Evolutionary conservation across 2,888 invertebrate genomes (phyloP).

Genomic region (Pristionchus entomophagus): DNA sequence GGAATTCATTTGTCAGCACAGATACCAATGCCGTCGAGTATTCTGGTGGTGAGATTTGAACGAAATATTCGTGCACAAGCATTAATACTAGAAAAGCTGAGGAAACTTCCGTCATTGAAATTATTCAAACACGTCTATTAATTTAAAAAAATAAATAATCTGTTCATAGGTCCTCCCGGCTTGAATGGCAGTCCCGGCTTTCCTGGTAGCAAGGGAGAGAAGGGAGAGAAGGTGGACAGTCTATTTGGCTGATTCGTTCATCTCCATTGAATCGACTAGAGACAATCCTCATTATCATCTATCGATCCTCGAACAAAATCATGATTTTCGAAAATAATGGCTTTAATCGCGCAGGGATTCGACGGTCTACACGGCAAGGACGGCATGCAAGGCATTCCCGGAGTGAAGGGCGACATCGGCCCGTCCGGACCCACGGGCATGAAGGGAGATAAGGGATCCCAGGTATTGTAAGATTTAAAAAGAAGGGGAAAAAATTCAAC

Average conservation of each 20-base stretch:
- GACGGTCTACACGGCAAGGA: slow-evolving; percentile 59
- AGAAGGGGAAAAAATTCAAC: too few species aligned
- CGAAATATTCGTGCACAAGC: too few species aligned
- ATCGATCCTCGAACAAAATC: too few species aligned
- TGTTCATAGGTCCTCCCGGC: slow-evolving; percentile 60
- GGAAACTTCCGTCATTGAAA: too few species aligned
- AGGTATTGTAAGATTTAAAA: slow-evolving; percentile 51
- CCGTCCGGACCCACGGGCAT: slow-evolving; percentile 67
- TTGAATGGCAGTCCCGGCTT: slow-evolving; percentile 66
- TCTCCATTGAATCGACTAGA: too few species aligned
- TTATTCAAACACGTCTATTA: too few species aligned
- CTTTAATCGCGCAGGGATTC: slow-evolving; percentile 15
- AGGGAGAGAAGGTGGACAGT: slow-evolving; percentile 56
- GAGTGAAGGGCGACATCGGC: slow-evolving; percentile 66
- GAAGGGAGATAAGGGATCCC: slow-evolving; percentile 68
- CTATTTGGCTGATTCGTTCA: background rate
- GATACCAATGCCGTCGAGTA: too few species aligned
- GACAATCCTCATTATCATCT: too few species aligned
- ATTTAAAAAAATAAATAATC: too few species aligned
- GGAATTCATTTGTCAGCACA: background rate
- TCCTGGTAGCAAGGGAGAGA: slow-evolving; percentile 64
- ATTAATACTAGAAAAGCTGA: too few species aligned
- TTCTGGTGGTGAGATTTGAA: too few species aligned
- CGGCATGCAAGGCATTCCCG: slow-evolving; percentile 67
- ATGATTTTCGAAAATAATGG: background rate